phyloP scores from a whole-genome alignment of 53 echinoderm and acorn worm genomes.

The Arbacia lixula region DNA sequence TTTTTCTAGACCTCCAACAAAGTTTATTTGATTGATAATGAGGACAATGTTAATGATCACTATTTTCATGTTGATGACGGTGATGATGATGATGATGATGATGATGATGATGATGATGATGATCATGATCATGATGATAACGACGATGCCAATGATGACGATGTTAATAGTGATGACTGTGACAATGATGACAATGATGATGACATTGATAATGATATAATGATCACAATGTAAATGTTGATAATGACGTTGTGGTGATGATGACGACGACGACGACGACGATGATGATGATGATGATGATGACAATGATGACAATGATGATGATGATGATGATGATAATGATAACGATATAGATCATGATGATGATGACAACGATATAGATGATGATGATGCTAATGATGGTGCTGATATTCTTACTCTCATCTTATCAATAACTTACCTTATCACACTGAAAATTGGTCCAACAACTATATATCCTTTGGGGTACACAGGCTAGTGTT shows the following conservation, averaged over 20 bases:
- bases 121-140: neutral
- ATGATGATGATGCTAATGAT: too few species aligned
- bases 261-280: neutral
- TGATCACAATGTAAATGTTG: slow-evolving; percentile 18
- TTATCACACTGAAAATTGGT: too few species aligned
- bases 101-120: neutral
- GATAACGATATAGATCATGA: too few species aligned
- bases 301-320: neutral
- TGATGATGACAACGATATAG: too few species aligned
- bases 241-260: neutral
- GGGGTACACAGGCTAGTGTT: too few species aligned
- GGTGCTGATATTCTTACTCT: too few species aligned
- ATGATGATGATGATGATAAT: neutral
- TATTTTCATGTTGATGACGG: neutral
- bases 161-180: neutral
- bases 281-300: neutral
- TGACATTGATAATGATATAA: neutral
- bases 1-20: neutral
- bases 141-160: slow-evolving; percentile 6
- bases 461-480: too few species aligned
- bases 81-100: slow-evolving; percentile 9
- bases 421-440: too few species aligned
- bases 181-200: neutral
- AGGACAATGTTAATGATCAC: neutral
- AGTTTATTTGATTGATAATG: too few species aligned